Evolutionary conservation across 1,140 invertebrate genomes (phyloP).

Genomic region (Lamellibrachia luymesi): DNA sequence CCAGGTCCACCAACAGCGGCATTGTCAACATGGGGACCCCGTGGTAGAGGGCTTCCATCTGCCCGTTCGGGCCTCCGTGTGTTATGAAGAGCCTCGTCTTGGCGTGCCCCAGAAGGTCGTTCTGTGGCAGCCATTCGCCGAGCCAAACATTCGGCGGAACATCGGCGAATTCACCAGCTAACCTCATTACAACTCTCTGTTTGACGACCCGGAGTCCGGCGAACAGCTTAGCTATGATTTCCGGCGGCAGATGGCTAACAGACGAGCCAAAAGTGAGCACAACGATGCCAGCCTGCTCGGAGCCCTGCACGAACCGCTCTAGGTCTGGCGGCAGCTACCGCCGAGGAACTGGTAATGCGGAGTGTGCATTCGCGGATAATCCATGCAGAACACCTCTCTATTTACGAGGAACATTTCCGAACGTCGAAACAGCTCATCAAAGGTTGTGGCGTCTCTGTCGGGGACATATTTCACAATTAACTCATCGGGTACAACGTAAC

Average conservation of each 20-base stretch:
- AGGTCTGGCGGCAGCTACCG: constrained; percentile 18
- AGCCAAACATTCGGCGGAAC: constrained; percentile 71
- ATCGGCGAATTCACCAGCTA: constrained; percentile 57
- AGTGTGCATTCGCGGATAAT: background rate
- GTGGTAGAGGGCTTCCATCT: constrained; percentile 71
- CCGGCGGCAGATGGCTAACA: constrained; percentile 16
- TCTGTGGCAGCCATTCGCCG: constrained; percentile 76
- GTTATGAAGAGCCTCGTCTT: constrained; percentile 66
- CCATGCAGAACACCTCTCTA: constrained; percentile 6
- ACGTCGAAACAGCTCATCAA: constrained; percentile 8
- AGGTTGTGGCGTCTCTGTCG: background rate
- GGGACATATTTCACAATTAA: constrained; percentile 10
- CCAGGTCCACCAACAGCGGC: constrained; percentile 71
- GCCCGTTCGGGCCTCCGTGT: constrained; percentile 73
- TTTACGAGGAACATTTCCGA: constrained; percentile 12
- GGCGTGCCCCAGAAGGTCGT: constrained; percentile 70
- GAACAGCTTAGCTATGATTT: constrained; percentile 45
- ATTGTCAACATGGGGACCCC: constrained; percentile 73
- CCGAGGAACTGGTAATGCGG: constrained; percentile 20
- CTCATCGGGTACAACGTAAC: background rate
- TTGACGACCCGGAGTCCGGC: constrained; percentile 57
- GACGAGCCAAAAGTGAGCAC: constrained; percentile 23
- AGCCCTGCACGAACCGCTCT: constrained; percentile 9
- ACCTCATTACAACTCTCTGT: constrained; percentile 62
- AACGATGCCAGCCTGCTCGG: constrained; percentile 18